A percentile compares a stretch with the other conserved stretches of the same genome.
Conservation (phyloP, 2,888 invertebrate species). For the Dasysyrphus albostriatus region DNA sequence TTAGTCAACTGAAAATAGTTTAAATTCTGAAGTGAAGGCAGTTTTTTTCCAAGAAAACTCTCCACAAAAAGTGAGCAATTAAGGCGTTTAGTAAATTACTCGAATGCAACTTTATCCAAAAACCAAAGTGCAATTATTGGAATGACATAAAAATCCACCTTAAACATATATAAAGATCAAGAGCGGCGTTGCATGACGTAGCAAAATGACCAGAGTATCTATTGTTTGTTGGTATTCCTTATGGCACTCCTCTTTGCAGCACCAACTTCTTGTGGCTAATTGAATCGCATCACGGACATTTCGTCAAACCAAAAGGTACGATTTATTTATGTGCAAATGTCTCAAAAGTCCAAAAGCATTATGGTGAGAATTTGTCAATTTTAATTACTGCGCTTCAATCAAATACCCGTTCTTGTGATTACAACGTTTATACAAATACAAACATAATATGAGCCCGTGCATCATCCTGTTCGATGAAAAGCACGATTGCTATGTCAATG, state of each 20-base stretch:
- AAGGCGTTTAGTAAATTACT: slow-evolving; percentile 49
- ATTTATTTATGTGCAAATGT: slow-evolving; percentile 34
- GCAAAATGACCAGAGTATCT: neutral
- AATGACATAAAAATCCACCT: slow-evolving; percentile 50
- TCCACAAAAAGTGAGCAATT: slow-evolving; percentile 61
- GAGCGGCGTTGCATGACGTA: neutral
- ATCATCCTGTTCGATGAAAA: slow-evolving; percentile 34
- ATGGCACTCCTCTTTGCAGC: neutral
- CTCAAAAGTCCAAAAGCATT: slow-evolving; percentile 30
- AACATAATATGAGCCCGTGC: neutral
- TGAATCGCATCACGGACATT: slow-evolving; percentile 64
- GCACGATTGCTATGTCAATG: slow-evolving; percentile 61
- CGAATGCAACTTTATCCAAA: slow-evolving; percentile 32
- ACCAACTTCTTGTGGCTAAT: slow-evolving; percentile 47
- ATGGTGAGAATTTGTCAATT: slow-evolving; percentile 74
- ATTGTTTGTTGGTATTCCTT: slow-evolving; percentile 25
- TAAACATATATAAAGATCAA: slow-evolving; percentile 17
- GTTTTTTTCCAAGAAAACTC: slow-evolving; percentile 46
- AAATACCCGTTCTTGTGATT: slow-evolving; percentile 58
- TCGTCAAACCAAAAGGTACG: slow-evolving; percentile 8
- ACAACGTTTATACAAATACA: neutral
- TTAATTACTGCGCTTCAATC: slow-evolving; percentile 70
- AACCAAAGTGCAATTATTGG: slow-evolving; percentile 44
- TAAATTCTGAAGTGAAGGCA: slow-evolving; percentile 23
- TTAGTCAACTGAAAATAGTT: neutral